Conservation (phyloP, 2,797 vertebrate genomes). For the Carcharodon carcharias region DNA sequence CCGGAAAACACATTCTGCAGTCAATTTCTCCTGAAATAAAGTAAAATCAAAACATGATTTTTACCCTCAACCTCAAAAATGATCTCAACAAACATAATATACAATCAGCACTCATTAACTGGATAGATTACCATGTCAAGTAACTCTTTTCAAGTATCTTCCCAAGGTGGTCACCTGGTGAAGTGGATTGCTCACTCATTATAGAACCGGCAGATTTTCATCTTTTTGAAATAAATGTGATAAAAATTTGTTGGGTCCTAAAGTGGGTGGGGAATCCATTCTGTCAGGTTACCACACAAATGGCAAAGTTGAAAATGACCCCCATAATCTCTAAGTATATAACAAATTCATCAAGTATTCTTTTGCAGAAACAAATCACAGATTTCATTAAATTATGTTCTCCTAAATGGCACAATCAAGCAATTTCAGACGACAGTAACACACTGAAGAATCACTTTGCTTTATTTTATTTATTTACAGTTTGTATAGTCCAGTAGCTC, state of each 20-base stretch:
- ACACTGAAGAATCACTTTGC: neutral
- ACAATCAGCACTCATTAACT: neutral
- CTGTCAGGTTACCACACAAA: neutral
- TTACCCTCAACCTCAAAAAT: neutral
- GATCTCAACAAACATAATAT: neutral
- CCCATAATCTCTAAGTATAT: neutral
- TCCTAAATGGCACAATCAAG: neutral
- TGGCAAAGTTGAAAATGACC: neutral
- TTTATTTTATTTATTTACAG: neutral
- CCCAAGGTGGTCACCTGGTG: neutral
- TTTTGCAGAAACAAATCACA: neutral
- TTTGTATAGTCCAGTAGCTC: neutral
- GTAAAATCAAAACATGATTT: neutral
- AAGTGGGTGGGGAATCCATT: neutral
- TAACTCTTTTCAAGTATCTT: neutral
- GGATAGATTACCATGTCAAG: neutral
- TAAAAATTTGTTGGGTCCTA: neutral
- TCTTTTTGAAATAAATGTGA: neutral
- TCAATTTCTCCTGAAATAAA: slow-evolving; percentile 80
- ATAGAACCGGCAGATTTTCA: neutral
- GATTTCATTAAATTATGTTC: neutral
- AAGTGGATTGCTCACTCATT: neutral
- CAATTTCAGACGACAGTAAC: neutral
- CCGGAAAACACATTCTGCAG: slow-evolving; percentile 87
- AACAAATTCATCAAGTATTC: neutral